phyloP scores from a whole-genome alignment of 2,888 invertebrate genomes.

The Liodrosophila aerea region DNA sequence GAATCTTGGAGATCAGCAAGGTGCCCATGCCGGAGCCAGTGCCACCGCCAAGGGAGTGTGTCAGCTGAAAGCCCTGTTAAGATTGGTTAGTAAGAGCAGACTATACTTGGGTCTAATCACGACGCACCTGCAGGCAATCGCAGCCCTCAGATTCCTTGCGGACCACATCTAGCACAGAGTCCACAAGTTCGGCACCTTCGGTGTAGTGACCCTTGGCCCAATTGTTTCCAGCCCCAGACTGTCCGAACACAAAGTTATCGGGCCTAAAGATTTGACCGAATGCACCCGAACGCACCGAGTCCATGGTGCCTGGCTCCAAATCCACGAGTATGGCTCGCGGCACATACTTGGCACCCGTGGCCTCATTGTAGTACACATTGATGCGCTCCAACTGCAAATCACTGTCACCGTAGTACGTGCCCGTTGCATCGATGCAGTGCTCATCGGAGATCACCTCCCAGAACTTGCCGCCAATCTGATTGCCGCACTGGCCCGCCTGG shows the following conservation, averaged over 20 bases:
- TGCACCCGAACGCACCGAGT: slow-evolving; percentile 96
- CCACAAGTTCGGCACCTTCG: slow-evolving; percentile 94
- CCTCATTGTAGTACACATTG: slow-evolving; percentile 98
- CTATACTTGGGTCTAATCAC: too few relatives aligned
- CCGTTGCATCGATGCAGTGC: slow-evolving; percentile 96
- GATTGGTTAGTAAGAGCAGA: too few relatives aligned
- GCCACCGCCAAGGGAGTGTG: slow-evolving; percentile 93
- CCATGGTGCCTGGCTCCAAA: slow-evolving; percentile 98
- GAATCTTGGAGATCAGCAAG: slow-evolving; percentile 92
- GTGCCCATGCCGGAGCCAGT: slow-evolving; percentile 96
- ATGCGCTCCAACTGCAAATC: slow-evolving; percentile 96
- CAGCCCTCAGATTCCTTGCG: slow-evolving; percentile 94
- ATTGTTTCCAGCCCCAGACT: slow-evolving; percentile 92
- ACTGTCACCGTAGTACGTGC: slow-evolving; percentile 94
- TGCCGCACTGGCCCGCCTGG: slow-evolving; percentile 97
- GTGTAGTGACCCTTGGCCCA: slow-evolving; percentile 97
- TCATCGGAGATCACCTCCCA: slow-evolving; percentile 98
- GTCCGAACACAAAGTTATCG: slow-evolving; percentile 97
- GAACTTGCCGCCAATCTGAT: slow-evolving; percentile 98
- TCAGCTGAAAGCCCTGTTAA: slow-evolving; percentile 88
- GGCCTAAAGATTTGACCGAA: slow-evolving; percentile 97
- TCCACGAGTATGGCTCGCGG: slow-evolving; percentile 96
- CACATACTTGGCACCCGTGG: slow-evolving; percentile 96
- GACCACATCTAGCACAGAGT: slow-evolving; percentile 92
- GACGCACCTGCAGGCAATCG: slow-evolving; percentile 90